A percentile compares a stretch with the other conserved stretches of the same genome.
phyloP scores from a whole-genome alignment of 2,113 vertebrate genomes.

The Cyanistes caeruleus region DNA sequence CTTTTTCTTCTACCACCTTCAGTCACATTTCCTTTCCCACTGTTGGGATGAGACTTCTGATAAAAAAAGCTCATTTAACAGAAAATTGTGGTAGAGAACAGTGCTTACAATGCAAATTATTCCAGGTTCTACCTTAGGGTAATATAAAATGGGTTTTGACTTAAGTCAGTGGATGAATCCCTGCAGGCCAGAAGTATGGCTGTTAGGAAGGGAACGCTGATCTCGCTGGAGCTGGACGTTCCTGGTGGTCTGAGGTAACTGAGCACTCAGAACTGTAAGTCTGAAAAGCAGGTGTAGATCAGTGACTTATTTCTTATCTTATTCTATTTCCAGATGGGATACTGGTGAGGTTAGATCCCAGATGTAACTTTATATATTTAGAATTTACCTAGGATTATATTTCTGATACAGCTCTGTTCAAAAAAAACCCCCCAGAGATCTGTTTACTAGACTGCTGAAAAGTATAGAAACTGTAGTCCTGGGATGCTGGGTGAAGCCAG shows the following conservation, averaged over 20 bases:
- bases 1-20: background rate
- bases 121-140: background rate
- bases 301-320: background rate
- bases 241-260: background rate
- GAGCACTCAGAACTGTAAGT: fast-evolving
- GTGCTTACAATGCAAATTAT: background rate
- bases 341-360: background rate
- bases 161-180: background rate
- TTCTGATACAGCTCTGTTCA: background rate
- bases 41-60: background rate
- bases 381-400: background rate
- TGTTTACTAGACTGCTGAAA: background rate
- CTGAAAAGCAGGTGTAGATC: background rate
- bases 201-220: background rate
- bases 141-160: background rate
- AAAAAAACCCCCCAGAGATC: background rate
- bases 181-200: fast-evolving
- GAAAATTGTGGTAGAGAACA: background rate
- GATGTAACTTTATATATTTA: background rate
- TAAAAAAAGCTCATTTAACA: background rate
- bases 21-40: background rate
- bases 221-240: background rate
- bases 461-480: background rate
- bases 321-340: background rate
- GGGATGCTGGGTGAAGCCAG: background rate